These are phyloP conservation scores for Steinernema hermaphroditum DNA, from an alignment of 2,888 invertebrate genomes.

Conservation along the genomic window DNA sequence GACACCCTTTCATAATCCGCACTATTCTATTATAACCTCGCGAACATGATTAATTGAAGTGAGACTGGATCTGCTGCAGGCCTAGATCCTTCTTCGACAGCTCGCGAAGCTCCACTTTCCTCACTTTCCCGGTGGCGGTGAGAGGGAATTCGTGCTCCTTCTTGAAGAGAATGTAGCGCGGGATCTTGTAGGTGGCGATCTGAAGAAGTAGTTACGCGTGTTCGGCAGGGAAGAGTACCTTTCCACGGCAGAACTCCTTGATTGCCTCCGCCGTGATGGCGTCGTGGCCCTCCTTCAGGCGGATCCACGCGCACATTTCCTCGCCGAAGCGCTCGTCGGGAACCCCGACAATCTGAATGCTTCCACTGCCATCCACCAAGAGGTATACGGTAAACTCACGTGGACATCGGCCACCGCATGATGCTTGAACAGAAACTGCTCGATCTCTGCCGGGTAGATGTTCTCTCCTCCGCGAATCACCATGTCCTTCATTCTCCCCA, in stretches of 20 bases:
- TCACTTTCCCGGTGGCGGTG: slow-evolving; percentile 69
- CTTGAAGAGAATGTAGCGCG: slow-evolving; percentile 74
- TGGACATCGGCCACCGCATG: slow-evolving; percentile 69
- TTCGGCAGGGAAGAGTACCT: slow-evolving; percentile 40
- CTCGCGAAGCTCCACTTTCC: slow-evolving; percentile 57
- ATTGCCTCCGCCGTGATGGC: slow-evolving; percentile 71
- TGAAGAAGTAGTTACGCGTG: slow-evolving; percentile 49
- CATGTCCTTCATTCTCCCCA: slow-evolving; percentile 70
- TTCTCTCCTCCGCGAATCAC: slow-evolving; percentile 71
- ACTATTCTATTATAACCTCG: background rate
- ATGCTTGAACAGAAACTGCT: slow-evolving; percentile 69
- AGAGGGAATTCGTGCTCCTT: slow-evolving; percentile 74
- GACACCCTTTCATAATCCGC: background rate
- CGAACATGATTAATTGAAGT: slow-evolving; percentile 41
- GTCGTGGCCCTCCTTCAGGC: slow-evolving; percentile 70
- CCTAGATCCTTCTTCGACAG: slow-evolving; percentile 58
- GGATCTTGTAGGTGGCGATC: slow-evolving; percentile 81
- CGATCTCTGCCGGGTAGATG: slow-evolving; percentile 70
- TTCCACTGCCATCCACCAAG: background rate
- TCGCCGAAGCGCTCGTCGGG: slow-evolving; percentile 70
- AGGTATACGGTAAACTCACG: slow-evolving; percentile 53
- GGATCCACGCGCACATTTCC: slow-evolving; percentile 70
- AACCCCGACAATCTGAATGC: slow-evolving; percentile 68
- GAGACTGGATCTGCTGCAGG: slow-evolving; percentile 55
- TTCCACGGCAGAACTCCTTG: slow-evolving; percentile 68